Conservation (phyloP, 2,888 invertebrate genomes). For the Phyllotreta cruciferae region DNA sequence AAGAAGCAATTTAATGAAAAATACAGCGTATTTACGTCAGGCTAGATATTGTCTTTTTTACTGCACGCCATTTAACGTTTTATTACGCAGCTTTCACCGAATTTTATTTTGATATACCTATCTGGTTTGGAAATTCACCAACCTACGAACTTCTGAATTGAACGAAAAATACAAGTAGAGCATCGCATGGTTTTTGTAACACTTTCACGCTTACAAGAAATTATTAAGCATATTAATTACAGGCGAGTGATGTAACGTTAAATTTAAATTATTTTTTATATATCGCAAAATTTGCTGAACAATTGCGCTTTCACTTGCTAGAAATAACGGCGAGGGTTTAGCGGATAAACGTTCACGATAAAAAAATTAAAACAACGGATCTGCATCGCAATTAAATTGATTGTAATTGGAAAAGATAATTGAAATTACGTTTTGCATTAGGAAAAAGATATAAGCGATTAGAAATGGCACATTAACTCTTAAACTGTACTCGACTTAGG, state of each 20-base stretch:
- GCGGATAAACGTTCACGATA: no score
- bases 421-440: no score
- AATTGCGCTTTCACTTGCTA: no score
- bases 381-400: no score
- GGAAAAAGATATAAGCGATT: no score
- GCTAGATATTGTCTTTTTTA: conserved; percentile 7
- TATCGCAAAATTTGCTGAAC: no score
- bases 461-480: no score
- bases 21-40: conserved; percentile 1
- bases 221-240: conserved; percentile 18
- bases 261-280: conserved; percentile 7
- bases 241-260: conserved; percentile 11
- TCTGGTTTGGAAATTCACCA: conserved; percentile 8
- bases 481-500: no score
- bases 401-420: no score
- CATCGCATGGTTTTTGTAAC: conserved; percentile 23
- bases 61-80: conserved; percentile 3
- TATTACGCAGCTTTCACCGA: conserved; percentile 10
- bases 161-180: conserved; percentile 18
- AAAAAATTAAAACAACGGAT: no score
- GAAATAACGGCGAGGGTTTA: no score
- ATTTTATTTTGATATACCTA: conserved; percentile 3
- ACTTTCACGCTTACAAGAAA: conserved; percentile 22
- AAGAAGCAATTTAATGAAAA: no score
- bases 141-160: neutral